phyloP scores from a whole-genome alignment of 2,113 vertebrate species.

The Hepsetus odoe region DNA sequence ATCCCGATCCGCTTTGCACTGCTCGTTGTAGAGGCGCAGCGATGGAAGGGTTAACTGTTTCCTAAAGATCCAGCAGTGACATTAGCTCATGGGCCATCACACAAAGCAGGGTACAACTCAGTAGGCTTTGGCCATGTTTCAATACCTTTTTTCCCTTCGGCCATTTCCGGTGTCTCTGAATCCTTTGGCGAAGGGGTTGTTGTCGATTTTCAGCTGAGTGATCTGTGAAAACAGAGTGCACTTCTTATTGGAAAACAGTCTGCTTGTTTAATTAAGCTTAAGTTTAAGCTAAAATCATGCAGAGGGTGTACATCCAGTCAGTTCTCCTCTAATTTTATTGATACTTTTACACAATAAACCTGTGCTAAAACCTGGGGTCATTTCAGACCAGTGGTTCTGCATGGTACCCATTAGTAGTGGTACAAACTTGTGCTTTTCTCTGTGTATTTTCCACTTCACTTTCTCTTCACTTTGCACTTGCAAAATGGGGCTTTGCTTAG shows the following conservation, averaged over 20 bases:
- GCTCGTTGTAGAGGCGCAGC: constrained; percentile 83
- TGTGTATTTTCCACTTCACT: not conserved
- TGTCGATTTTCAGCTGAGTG: constrained; percentile 96
- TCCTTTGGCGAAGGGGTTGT: constrained; percentile 97
- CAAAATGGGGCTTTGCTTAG: not conserved
- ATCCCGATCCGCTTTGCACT: constrained; percentile 82
- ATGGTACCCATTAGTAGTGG: not conserved
- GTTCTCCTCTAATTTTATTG: too few species aligned
- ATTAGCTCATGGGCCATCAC: constrained; percentile 23
- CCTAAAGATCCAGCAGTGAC: constrained; percentile 66
- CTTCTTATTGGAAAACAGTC: not conserved
- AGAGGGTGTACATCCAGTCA: too few species aligned
- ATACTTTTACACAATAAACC: too few species aligned
- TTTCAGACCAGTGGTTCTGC: not conserved
- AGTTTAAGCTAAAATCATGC: too few species aligned
- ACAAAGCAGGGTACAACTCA: not conserved
- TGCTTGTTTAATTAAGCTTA: not conserved
- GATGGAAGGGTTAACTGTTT: constrained; percentile 83
- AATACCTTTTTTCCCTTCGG: constrained; percentile 89
- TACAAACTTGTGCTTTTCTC: not conserved
- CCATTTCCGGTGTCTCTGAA: constrained; percentile 96
- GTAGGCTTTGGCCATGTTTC: not conserved
- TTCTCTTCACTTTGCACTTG: not conserved
- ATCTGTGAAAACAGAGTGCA: constrained; percentile 77
- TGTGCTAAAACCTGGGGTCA: too few species aligned